These are phyloP conservation scores for Belgica antarctica DNA, from an alignment of 2,888 invertebrate species.

Conservation along the genomic window DNA sequence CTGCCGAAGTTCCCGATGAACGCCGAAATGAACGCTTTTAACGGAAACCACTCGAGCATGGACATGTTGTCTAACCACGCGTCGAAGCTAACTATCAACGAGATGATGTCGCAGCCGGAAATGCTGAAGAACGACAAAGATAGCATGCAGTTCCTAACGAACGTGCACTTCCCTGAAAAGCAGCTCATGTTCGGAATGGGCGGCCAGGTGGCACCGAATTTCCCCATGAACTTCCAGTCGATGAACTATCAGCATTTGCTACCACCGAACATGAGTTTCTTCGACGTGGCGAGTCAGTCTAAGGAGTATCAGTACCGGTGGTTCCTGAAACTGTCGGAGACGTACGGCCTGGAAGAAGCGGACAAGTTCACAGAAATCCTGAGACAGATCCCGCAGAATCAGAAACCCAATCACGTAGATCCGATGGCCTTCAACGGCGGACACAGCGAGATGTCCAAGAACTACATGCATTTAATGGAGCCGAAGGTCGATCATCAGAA, in stretches of 20 bases:
- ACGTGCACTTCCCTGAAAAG: conserved; percentile 59
- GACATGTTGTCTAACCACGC: conserved; percentile 23
- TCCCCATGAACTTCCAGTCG: conserved; percentile 46
- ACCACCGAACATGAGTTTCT: conserved; percentile 60
- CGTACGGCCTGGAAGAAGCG: conserved; percentile 59
- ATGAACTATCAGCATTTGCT: conserved; percentile 52
- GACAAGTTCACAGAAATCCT: conserved; percentile 58
- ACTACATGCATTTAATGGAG: conserved; percentile 32
- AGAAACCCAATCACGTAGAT: conserved; percentile 45
- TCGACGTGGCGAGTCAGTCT: conserved; percentile 60
- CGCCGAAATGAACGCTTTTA: conserved; percentile 21
- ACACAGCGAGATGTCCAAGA: not conserved
- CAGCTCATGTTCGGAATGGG: conserved; percentile 48
- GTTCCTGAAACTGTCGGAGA: conserved; percentile 60
- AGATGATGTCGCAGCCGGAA: conserved; percentile 28
- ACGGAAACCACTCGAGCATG: conserved; percentile 30
- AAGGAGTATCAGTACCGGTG: conserved; percentile 58
- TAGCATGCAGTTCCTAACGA: conserved; percentile 59
- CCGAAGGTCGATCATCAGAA: conserved; percentile 46
- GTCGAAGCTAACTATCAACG: conserved; percentile 32
- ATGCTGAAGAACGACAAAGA: conserved; percentile 33
- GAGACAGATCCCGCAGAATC: conserved; percentile 50
- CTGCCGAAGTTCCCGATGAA: conserved; percentile 33
- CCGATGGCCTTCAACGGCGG: not conserved
- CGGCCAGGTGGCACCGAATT: conserved; percentile 46